Evolutionary conservation across 2,888 invertebrate species (phyloP).

Genomic region (Calameuta idolon): DNA sequence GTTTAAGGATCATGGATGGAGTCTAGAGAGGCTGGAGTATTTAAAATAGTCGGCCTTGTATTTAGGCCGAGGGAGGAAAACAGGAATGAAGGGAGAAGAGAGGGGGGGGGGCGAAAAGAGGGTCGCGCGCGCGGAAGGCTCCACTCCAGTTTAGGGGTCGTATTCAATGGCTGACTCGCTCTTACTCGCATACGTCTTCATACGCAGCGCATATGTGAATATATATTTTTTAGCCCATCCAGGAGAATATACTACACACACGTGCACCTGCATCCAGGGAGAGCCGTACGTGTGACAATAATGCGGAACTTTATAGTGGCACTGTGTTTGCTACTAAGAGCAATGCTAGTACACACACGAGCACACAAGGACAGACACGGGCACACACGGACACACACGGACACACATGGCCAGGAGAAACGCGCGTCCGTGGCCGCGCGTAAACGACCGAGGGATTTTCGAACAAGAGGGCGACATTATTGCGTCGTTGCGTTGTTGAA

Average conservation of each 20-base stretch:
- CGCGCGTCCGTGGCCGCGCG: neutral
- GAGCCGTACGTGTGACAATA: slow-evolving; percentile 33
- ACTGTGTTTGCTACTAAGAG: slow-evolving; percentile 35
- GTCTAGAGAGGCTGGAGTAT: too few species aligned
- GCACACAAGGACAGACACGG: too few species aligned
- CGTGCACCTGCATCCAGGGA: too few species aligned
- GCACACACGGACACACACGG: too few species aligned
- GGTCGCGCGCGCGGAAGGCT: too few species aligned
- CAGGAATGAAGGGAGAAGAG: neutral
- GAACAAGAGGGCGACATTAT: slow-evolving; percentile 40
- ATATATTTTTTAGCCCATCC: slow-evolving; percentile 13
- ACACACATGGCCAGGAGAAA: too few species aligned
- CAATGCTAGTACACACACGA: too few species aligned
- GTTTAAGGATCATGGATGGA: too few species aligned
- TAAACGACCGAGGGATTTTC: slow-evolving; percentile 2
- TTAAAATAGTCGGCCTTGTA: too few species aligned
- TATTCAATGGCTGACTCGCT: slow-evolving; percentile 27
- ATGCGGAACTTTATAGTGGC: slow-evolving; percentile 39
- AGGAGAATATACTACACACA: neutral
- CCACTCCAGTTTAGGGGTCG: slow-evolving; percentile 23
- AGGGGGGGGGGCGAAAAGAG: neutral
- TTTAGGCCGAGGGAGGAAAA: too few species aligned
- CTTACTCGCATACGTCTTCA: neutral
- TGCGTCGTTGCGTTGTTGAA: slow-evolving; percentile 37
- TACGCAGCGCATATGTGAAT: neutral